A percentile compares a stretch with the other conserved stretches of the same genome.
Evolutionary conservation across 92 coral and sea anemone genomes (phyloP).

Genomic region (Parazoanthus swiftii): DNA sequence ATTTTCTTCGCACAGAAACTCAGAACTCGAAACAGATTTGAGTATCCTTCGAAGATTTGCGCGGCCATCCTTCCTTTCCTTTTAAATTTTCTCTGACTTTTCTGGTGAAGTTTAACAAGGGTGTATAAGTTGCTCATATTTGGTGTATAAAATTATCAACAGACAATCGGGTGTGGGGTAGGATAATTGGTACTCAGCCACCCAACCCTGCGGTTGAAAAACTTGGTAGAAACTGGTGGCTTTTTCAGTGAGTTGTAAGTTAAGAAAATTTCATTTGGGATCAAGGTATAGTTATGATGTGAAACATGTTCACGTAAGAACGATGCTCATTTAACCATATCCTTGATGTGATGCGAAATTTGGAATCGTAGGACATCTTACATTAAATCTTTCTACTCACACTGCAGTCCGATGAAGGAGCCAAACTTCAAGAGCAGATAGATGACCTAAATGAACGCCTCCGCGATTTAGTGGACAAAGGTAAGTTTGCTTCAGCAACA

Average conservation of each 20-base stretch:
- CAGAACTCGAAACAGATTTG: too few species aligned
- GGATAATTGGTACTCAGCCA: too few species aligned
- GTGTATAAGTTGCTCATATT: too few species aligned
- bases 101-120: neutral
- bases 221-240: too few species aligned
- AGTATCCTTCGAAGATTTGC: neutral
- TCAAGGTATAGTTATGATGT: too few species aligned
- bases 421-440: conserved; percentile 22
- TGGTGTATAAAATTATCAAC: neutral
- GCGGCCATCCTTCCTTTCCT: neutral
- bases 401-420: conserved; percentile 15
- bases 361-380: neutral
- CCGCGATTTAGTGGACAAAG: conserved; percentile 19
- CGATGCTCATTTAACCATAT: too few species aligned
- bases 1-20: neutral
- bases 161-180: too few species aligned
- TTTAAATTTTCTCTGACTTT: neutral
- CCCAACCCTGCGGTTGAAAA: too few species aligned
- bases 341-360: neutral
- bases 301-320: too few species aligned
- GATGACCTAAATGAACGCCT: conserved; percentile 13
- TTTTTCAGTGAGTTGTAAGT: too few species aligned
- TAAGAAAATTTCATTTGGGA: too few species aligned
- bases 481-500: neutral
- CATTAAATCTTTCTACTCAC: neutral